These are phyloP conservation scores for Phortica okadai DNA, from an alignment of 2,888 invertebrate genomes.

Conservation along the genomic window DNA sequence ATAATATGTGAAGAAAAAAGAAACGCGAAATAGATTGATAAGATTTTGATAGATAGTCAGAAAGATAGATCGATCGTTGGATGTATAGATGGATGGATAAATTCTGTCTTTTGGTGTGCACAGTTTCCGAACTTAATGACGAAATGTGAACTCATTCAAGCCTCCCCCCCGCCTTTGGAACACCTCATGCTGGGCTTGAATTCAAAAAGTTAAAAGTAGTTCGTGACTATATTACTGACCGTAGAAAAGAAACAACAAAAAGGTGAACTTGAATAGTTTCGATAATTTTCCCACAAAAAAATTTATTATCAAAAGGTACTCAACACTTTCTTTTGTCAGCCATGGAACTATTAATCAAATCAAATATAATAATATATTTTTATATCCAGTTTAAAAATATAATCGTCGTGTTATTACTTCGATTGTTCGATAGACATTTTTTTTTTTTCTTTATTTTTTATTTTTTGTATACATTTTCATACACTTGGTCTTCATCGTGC, in stretches of 20 bases:
- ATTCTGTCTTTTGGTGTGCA: neutral
- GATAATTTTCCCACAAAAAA: too few relatives aligned
- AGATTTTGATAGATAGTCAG: neutral
- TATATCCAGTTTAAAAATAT: slow-evolving; percentile 2
- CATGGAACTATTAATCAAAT: slow-evolving; percentile 2
- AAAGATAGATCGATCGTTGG: neutral
- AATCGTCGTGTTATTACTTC: slow-evolving; percentile 1
- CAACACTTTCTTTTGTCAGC: slow-evolving; percentile 7
- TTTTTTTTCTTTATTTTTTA: neutral
- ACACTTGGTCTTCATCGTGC: neutral
- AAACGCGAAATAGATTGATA: neutral
- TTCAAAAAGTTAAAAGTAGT: too few relatives aligned
- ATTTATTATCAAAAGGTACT: neutral
- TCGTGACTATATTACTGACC: too few relatives aligned
- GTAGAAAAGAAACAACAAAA: too few relatives aligned
- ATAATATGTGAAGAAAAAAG: too few relatives aligned
- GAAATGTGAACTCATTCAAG: too few relatives aligned
- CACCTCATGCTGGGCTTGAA: too few relatives aligned
- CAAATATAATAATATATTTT: neutral
- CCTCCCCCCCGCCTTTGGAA: too few relatives aligned
- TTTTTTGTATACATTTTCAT: neutral
- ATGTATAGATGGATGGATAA: neutral
- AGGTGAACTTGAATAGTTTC: too few relatives aligned
- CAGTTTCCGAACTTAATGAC: neutral
- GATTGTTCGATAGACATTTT: neutral